phyloP scores from a whole-genome alignment of 2,888 invertebrate species.

The Drosophila paranaensis region DNA sequence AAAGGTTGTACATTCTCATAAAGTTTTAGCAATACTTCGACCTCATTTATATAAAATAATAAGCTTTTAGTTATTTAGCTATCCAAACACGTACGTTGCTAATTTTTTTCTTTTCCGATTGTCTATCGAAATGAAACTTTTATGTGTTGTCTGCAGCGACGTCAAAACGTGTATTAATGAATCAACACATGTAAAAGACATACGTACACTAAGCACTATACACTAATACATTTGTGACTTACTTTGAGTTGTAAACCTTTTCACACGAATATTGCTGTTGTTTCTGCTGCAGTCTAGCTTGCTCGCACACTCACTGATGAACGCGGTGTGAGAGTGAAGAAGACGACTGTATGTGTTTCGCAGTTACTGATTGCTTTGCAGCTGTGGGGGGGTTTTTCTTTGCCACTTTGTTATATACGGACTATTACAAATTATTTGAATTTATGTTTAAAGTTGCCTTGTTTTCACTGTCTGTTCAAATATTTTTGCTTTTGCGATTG shows the following conservation, averaged over 20 bases:
- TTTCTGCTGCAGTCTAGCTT: slow-evolving; percentile 45
- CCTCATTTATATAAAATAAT: slow-evolving; percentile 7
- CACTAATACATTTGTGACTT: slow-evolving; percentile 68
- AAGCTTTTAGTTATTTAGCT: background rate
- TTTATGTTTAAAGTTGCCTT: slow-evolving; percentile 65
- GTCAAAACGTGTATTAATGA: slow-evolving; percentile 58
- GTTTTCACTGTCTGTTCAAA: slow-evolving; percentile 53
- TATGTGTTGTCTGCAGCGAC: slow-evolving; percentile 18
- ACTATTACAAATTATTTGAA: slow-evolving; percentile 55
- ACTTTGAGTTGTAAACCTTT: slow-evolving; percentile 82
- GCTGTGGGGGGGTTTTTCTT: slow-evolving; percentile 68
- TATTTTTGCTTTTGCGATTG: slow-evolving; percentile 38
- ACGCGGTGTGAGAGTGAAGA: slow-evolving; percentile 55
- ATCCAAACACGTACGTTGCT: background rate
- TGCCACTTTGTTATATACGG: slow-evolving; percentile 67
- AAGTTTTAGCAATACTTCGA: background rate
- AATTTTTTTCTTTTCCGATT: background rate
- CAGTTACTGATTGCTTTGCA: slow-evolving; percentile 69
- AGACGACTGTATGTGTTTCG: slow-evolving; percentile 65
- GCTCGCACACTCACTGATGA: slow-evolving; percentile 49
- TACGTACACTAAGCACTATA: slow-evolving; percentile 10
- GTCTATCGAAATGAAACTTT: slow-evolving; percentile 6
- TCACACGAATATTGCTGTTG: slow-evolving; percentile 57
- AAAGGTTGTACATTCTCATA: background rate
- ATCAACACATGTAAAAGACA: slow-evolving; percentile 49